phyloP scores from a whole-genome alignment of 1,140 invertebrate species.

The Calliphora vicina region DNA sequence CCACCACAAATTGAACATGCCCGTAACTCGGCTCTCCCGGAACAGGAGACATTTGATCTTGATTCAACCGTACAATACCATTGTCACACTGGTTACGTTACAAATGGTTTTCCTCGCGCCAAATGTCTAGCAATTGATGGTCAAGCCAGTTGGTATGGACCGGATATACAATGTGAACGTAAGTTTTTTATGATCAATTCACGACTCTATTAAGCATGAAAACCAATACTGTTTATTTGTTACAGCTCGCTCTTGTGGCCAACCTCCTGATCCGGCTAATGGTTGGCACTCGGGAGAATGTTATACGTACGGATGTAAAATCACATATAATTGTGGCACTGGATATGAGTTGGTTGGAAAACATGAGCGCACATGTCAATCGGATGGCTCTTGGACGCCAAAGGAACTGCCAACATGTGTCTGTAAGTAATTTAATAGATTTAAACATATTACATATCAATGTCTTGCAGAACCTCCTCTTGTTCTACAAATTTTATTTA shows the following conservation, averaged over 20 bases:
- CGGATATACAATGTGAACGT: slow-evolving; percentile 94
- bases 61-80: slow-evolving; percentile 88
- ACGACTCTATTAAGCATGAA: too few species aligned
- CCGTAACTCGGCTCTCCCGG: slow-evolving; percentile 81
- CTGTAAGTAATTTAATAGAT: slow-evolving; percentile 68
- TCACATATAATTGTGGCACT: slow-evolving; percentile 91
- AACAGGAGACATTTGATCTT: slow-evolving; percentile 83
- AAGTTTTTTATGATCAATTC: slow-evolving; percentile 58
- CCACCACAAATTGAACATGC: slow-evolving; percentile 90
- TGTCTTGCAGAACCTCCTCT: too few species aligned
- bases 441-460: neutral
- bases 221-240: slow-evolving; percentile 14
- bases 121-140: slow-evolving; percentile 92
- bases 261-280: slow-evolving; percentile 87
- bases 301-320: slow-evolving; percentile 89
- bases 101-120: slow-evolving; percentile 82
- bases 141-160: slow-evolving; percentile 88
- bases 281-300: slow-evolving; percentile 91
- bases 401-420: slow-evolving; percentile 89
- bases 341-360: slow-evolving; percentile 91
- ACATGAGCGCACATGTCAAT: slow-evolving; percentile 82
- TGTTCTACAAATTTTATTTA: slow-evolving; percentile 23
- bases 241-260: slow-evolving; percentile 82
- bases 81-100: slow-evolving; percentile 88
- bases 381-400: slow-evolving; percentile 88